phyloP scores from a whole-genome alignment of 2,797 vertebrate genomes.

The Micropoecilia bifurca region DNA sequence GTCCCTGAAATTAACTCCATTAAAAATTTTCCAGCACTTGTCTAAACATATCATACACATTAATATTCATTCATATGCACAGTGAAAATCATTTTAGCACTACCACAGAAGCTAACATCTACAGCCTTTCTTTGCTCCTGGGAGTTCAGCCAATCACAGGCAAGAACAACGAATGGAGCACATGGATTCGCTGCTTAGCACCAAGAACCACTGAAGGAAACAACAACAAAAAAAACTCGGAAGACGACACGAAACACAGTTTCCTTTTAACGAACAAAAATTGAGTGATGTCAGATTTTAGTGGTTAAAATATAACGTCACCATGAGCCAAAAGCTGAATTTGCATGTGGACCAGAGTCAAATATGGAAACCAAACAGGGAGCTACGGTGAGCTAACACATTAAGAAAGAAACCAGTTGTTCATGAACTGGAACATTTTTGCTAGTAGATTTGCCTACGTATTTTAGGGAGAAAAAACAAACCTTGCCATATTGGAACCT shows the following conservation, averaged over 20 bases:
- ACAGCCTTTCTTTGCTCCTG: background rate
- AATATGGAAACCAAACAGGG: conserved; percentile 28
- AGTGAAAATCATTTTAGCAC: background rate
- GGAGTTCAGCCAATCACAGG: background rate
- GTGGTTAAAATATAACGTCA: too few species aligned
- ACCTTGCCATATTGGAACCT: background rate
- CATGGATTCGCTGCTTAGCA: background rate
- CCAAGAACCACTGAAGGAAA: too few species aligned
- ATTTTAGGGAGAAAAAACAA: too few species aligned
- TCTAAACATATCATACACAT: background rate
- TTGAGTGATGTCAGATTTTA: too few species aligned
- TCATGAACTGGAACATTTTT: background rate
- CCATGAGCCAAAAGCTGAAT: too few species aligned
- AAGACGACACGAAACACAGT: too few species aligned
- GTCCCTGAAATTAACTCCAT: too few species aligned
- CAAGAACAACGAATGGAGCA: background rate
- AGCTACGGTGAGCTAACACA: background rate
- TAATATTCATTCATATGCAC: background rate
- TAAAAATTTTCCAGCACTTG: background rate
- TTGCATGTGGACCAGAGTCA: background rate
- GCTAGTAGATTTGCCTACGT: background rate
- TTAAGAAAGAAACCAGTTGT: background rate
- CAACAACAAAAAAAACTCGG: too few species aligned
- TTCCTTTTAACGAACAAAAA: too few species aligned
- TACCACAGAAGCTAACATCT: background rate